Percentiles rank a stretch among this genome's conserved stretches.
Evolutionary conservation across 2,113 vertebrate species (phyloP).

Genomic region (Ochotona curzoniae): DNA sequence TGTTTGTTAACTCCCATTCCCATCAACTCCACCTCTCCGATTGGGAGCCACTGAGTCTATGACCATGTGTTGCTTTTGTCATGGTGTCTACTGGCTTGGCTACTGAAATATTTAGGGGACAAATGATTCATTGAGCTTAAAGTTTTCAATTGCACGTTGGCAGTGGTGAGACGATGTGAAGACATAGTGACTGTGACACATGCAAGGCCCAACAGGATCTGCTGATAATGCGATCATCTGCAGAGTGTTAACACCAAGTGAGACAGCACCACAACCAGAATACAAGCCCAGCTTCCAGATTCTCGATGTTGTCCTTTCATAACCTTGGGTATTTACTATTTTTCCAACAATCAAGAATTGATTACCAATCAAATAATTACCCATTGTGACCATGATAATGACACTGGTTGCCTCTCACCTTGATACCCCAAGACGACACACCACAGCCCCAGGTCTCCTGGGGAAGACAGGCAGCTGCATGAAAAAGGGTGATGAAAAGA

Average conservation of each 20-base stretch:
- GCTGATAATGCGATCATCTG: not conserved
- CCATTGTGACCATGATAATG: not conserved
- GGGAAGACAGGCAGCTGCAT: not conserved
- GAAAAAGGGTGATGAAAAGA: not conserved
- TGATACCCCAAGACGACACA: not conserved
- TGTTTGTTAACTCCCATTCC: not conserved
- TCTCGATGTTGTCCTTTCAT: not conserved
- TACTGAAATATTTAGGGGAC: not conserved
- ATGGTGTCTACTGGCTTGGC: not conserved
- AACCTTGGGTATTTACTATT: not conserved
- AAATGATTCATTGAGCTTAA: not conserved
- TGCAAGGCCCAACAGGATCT: not conserved
- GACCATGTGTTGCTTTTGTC: too few species aligned
- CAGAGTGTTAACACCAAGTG: not conserved
- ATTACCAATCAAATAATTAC: not conserved
- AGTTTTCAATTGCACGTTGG: not conserved
- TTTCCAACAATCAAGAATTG: not conserved
- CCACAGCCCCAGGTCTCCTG: not conserved
- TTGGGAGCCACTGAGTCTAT: not conserved
- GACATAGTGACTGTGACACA: fast-evolving
- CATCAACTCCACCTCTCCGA: not conserved
- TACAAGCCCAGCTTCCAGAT: not conserved
- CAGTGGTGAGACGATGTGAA: not conserved
- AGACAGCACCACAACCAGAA: not conserved
- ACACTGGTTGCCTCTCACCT: not conserved